These are phyloP conservation scores for Mellivora capensis DNA, from an alignment of 2,113 vertebrate genomes.

Conservation along the genomic window DNA sequence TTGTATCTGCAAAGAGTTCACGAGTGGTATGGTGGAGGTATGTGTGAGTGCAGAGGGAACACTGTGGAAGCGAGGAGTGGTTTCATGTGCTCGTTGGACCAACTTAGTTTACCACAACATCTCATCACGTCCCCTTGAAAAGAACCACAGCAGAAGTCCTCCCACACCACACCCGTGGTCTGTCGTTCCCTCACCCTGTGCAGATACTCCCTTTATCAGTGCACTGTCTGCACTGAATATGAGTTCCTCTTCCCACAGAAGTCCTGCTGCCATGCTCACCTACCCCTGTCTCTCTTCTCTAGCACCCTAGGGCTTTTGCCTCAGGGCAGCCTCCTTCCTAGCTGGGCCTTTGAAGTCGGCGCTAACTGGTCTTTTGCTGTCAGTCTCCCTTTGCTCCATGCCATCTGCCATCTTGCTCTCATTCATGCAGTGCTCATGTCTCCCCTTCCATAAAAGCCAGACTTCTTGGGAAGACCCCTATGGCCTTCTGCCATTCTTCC, in stretches of 20 bases:
- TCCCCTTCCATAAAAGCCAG: background rate
- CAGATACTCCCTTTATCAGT: background rate
- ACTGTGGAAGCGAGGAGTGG: background rate
- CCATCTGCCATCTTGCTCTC: background rate
- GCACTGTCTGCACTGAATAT: background rate
- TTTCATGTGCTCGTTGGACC: background rate
- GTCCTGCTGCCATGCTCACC: background rate
- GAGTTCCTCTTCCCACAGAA: background rate
- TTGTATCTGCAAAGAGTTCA: background rate
- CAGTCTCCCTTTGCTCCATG: background rate
- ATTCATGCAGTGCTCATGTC: rapidly evolving
- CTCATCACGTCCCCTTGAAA: background rate
- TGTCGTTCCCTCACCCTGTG: background rate
- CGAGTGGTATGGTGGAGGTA: background rate
- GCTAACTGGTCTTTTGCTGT: background rate
- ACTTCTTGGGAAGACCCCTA: background rate
- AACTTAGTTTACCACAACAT: background rate
- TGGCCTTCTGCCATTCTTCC: background rate
- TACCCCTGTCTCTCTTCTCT: background rate
- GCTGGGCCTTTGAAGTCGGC: background rate
- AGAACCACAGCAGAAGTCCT: background rate
- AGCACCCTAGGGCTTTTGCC: rapidly evolving
- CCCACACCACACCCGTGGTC: rapidly evolving
- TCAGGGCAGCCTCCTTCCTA: background rate
- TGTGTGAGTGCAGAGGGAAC: background rate